These are phyloP conservation scores for Nasua narica DNA, from an alignment of 2,797 vertebrate genomes.

Conservation along the genomic window DNA sequence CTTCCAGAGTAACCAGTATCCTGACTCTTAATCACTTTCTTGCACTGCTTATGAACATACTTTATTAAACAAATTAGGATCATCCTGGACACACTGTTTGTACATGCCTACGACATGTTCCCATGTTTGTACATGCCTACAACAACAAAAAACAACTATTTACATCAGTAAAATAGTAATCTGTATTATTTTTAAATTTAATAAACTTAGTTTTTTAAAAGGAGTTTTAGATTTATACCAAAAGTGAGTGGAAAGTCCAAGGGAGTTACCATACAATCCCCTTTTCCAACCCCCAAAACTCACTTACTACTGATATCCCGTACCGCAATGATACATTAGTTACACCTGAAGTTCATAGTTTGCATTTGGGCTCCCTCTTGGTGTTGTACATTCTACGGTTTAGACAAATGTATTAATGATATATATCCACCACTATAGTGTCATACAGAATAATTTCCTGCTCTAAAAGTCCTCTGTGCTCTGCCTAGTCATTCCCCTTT, in stretches of 20 bases:
- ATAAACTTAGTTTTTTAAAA: not conserved
- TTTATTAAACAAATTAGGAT: not conserved
- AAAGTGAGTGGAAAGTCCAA: not conserved
- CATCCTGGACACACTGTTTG: not conserved
- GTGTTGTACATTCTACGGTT: not conserved
- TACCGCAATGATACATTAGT: not conserved
- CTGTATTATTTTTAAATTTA: not conserved
- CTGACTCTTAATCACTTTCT: not conserved
- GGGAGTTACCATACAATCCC: not conserved
- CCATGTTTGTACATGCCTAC: not conserved
- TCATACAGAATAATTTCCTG: not conserved
- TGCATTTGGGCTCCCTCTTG: not conserved
- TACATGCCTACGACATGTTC: not conserved
- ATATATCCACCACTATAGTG: not conserved
- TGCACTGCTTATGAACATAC: not conserved
- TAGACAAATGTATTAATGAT: not conserved
- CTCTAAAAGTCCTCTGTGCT: not conserved
- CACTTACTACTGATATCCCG: not conserved
- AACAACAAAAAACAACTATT: too few relatives aligned
- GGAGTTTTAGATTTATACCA: not conserved
- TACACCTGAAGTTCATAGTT: not conserved
- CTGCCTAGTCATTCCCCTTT: not conserved
- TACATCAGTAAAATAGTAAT: not conserved
- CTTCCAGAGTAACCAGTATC: not conserved
- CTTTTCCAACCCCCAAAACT: not conserved